Base-by-base conservation (phyloP, 2,888 invertebrate species). In the Rhagonycha fulva region DNA sequence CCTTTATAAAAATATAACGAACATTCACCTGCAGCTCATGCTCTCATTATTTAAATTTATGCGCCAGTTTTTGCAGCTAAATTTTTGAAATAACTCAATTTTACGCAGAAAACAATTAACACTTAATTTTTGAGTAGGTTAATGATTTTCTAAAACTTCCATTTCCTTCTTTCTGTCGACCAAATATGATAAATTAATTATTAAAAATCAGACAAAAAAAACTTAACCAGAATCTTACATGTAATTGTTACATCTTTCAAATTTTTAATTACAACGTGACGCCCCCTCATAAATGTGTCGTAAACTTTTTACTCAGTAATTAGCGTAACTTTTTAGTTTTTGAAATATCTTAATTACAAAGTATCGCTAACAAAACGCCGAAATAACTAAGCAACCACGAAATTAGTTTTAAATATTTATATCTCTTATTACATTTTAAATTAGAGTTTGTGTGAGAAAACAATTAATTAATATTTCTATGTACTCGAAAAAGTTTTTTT, bases 201-300 rank as follows among this genome's bases (percentile, higher is more conserved):
- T 47, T 47, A 47, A 47, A 47, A 47, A n/a, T 47, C n/a, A n/a
- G 2, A 2, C n/a, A 47, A 47, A 32, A 32, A 47, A 47, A 47
- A 47, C 7, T 47, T n/a, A 47, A 47, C 47, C 47, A 47, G 47
- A 12, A 47, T 47, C 47, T 47, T 47, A 47, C n/a, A 47, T n/a
- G 47, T 47, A n/a, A 47, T 79, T 77, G 66, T 79, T 74, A 77
- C 71, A 79, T 79, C 75, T 78, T 79, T 74, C 69, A 78, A 80
- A 77, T 78, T 79, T 77, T 78, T 47, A 80, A 78, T 78, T 77
- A 77, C 78, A 63, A 71, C 60, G 77, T 28, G 74, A 76, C 81
- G 80, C 80, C 80, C 70, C 76, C 80, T 77, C 78, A 78, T 81
- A 81, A 81, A 81, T 79, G 79, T 78, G 80, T 78, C 81, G 75